These are phyloP conservation scores for Sicus ferrugineus DNA, from an alignment of 2,888 invertebrate genomes.

Conservation along the genomic window DNA sequence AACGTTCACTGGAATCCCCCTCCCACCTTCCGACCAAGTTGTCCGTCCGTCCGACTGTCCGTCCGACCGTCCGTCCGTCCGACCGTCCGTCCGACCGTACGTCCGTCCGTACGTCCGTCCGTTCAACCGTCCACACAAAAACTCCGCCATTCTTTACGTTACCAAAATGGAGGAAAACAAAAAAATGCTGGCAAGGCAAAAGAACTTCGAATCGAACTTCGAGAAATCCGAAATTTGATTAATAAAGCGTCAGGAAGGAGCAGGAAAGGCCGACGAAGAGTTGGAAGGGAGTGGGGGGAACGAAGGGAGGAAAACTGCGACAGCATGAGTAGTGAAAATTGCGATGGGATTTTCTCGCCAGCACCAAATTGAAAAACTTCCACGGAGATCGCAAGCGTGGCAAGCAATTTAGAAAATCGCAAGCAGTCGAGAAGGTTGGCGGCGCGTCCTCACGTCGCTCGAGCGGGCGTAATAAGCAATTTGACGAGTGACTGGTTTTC, in stretches of 20 bases:
- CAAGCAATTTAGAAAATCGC: neutral
- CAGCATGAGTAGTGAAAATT: no score
- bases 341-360: neutral
- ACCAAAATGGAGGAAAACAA: neutral
- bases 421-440: neutral
- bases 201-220: neutral
- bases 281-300: no score
- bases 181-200: neutral
- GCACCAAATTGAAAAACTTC: constrained; percentile 5
- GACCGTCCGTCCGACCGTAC: no score
- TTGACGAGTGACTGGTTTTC: constrained; percentile 18
- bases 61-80: no score
- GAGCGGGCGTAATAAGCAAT: constrained; percentile 10
- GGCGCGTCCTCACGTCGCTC: neutral
- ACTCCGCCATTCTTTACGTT: neutral
- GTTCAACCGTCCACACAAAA: no score
- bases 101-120: no score
- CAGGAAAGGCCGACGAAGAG: neutral
- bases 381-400: neutral
- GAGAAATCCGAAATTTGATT: constrained; percentile 9
- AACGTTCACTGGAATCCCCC: no score
- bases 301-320: no score
- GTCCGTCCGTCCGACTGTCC: neutral
- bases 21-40: no score
- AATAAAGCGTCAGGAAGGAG: constrained; percentile 7